A percentile compares a stretch with the other conserved stretches of the same genome.
Evolutionary conservation across 2,888 invertebrate species (phyloP).

Genomic region (Hedya salicella): DNA sequence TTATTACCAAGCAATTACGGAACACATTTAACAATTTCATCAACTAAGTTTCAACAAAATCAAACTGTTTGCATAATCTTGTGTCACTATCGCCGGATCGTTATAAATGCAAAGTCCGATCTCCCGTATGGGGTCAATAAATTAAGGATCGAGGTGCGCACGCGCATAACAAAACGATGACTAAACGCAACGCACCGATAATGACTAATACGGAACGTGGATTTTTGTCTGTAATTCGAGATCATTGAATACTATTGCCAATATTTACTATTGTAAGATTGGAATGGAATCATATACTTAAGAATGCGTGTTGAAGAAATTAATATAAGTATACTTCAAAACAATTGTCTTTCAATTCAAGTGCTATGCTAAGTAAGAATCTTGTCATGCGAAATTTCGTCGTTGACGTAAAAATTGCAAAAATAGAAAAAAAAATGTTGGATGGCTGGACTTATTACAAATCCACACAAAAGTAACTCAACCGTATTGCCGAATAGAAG

Average conservation of each 20-base stretch:
- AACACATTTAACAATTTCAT: neutral
- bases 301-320: neutral
- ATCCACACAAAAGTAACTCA: constrained; percentile 16
- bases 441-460: no score
- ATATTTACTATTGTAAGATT: neutral
- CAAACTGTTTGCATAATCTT: constrained; percentile 19
- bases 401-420: no score
- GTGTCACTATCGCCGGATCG: constrained; percentile 6
- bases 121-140: constrained; percentile 61
- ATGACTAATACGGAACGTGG: constrained; percentile 50
- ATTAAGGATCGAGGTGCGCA: constrained; percentile 68
- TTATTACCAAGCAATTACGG: no score
- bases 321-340: no score
- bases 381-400: neutral
- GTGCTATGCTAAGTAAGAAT: no score
- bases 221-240: constrained; percentile 44
- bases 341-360: neutral
- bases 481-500: constrained; percentile 24
- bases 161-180: constrained; percentile 77
- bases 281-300: constrained; percentile 1
- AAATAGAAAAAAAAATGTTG: no score
- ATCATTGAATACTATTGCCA: neutral
- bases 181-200: constrained; percentile 60
- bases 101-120: constrained; percentile 56
- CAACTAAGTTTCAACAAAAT: neutral